Evolutionary conservation across 2,888 invertebrate genomes (phyloP), one percentile per base, ranked within the genome.

Genomic region (Gibbula magus): DNA sequence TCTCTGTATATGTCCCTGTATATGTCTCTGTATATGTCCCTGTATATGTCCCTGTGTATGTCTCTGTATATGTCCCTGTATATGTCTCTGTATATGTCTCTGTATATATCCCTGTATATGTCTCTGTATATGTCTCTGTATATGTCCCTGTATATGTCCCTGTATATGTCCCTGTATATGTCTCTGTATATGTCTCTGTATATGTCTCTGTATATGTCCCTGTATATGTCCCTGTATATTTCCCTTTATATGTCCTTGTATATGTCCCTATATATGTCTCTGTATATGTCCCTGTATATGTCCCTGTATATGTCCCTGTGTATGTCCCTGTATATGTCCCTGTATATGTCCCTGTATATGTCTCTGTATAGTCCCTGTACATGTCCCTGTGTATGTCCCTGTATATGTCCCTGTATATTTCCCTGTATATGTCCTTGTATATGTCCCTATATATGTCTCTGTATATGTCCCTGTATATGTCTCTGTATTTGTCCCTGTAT

Each of bases 251-350:
- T 32, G 22, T 67, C 67, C 22, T 22, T 32, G 20, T 32, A n/a
- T 18, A n/a, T 29, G 32, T 75, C 74, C 25, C 74, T 75, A 3
- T 75, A 10, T 75, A 20, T 51, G 22, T 75, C 75, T 75, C n/a
- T 75, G 25, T 53, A 4, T n/a, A n/a, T n/a, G n/a, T n/a, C n/a
- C n/a, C n/a, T n/a, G n/a, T n/a, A n/a, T n/a, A n/a, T n/a, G n/a
- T 53, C 75, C 16, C 45, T 75, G 29, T 74, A 25, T 74, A 3
- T 74, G 20, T 74, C 8, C 29, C 67, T 25, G 25, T 67, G 0
- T 29, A 25, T 73, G 2, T 73, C 35, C 32, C 32, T 73, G 18
- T 32, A 18, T 32, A 25, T 35, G 5, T n/a, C 73, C 13, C 16
- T 32, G 32, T 22, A n/a, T 25, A 5, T 25, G 5, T 1, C 32